These are phyloP conservation scores for Cephus pulcher DNA, from an alignment of 2,888 invertebrate species.

Conservation along the genomic window DNA sequence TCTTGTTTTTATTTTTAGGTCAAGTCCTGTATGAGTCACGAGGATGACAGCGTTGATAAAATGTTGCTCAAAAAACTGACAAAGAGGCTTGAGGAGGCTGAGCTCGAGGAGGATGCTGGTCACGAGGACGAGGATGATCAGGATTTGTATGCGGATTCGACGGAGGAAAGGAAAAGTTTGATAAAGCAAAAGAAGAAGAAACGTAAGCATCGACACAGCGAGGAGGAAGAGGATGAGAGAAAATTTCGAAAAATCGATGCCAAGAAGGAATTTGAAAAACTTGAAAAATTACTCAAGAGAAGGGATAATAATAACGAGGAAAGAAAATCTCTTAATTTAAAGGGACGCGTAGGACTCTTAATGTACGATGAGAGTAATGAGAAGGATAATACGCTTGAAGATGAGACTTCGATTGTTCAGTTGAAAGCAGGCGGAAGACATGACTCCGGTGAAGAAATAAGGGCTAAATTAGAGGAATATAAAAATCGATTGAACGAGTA, in stretches of 20 bases:
- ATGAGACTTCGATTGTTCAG: conserved; percentile 14
- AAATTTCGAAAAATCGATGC: conserved; percentile 21
- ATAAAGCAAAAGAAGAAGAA: conserved; percentile 17
- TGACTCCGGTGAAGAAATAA: conserved; percentile 38
- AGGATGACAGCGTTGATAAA: conserved; percentile 31
- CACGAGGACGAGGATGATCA: conserved; percentile 20
- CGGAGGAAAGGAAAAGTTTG: background rate
- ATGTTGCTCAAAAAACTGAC: conserved; percentile 30
- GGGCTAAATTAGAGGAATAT: conserved; percentile 42
- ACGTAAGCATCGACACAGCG: conserved; percentile 23
- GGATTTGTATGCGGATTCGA: conserved; percentile 10
- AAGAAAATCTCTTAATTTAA: conserved; percentile 7
- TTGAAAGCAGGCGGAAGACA: conserved; percentile 2
- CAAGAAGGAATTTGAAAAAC: conserved; percentile 30
- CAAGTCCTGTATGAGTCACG: conserved; percentile 44
- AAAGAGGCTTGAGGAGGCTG: conserved; percentile 33
- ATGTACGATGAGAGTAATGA: conserved; percentile 15
- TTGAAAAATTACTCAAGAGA: conserved; percentile 35
- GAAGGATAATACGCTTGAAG: conserved; percentile 14
- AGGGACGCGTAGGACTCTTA: conserved; percentile 7
- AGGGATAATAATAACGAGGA: conserved; percentile 16
- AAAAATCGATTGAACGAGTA: conserved; percentile 40
- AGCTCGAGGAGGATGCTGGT: conserved; percentile 25
- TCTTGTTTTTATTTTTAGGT: conserved; percentile 33
- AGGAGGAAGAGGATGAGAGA: conserved; percentile 24